phyloP scores from a whole-genome alignment of 2,888 invertebrate species.

The Thymelicus sylvestris region DNA sequence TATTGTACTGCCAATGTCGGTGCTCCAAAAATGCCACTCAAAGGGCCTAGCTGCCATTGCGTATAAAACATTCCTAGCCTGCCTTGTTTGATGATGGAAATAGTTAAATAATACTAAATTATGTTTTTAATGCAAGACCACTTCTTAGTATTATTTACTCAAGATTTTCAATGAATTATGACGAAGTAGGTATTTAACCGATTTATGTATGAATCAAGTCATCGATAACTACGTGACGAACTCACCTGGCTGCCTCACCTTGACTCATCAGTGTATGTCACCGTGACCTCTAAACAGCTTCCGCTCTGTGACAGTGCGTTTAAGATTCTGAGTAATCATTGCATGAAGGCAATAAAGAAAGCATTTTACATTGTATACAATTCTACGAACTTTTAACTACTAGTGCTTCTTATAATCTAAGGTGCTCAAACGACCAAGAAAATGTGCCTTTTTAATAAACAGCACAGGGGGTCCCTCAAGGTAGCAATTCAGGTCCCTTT shows the following conservation, averaged over 20 bases:
- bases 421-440: background rate
- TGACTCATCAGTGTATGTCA: slow-evolving; percentile 55
- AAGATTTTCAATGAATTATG: slow-evolving; percentile 37
- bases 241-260: slow-evolving; percentile 56
- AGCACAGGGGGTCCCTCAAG: background rate
- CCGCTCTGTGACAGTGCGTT: slow-evolving; percentile 19
- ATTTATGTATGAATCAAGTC: slow-evolving; percentile 25
- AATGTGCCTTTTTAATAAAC: background rate
- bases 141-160: too few species aligned
- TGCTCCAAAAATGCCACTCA: slow-evolving; percentile 16
- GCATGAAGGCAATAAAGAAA: background rate
- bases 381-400: background rate
- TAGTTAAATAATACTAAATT: too few species aligned
- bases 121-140: too few species aligned
- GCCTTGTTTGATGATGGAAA: background rate
- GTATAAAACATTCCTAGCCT: background rate
- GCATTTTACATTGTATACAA: background rate
- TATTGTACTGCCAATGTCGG: slow-evolving; percentile 18
- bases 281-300: slow-evolving; percentile 41
- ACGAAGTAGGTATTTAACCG: slow-evolving; percentile 33
- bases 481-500: background rate
- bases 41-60: background rate
- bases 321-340: slow-evolving; percentile 3
- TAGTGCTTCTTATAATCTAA: background rate
- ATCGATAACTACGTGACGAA: slow-evolving; percentile 35